Percentiles rank a stretch among this genome's conserved stretches.
Conservation (phyloP, 2,797 vertebrate genomes). For the Phrynocephalus forsythii region DNA sequence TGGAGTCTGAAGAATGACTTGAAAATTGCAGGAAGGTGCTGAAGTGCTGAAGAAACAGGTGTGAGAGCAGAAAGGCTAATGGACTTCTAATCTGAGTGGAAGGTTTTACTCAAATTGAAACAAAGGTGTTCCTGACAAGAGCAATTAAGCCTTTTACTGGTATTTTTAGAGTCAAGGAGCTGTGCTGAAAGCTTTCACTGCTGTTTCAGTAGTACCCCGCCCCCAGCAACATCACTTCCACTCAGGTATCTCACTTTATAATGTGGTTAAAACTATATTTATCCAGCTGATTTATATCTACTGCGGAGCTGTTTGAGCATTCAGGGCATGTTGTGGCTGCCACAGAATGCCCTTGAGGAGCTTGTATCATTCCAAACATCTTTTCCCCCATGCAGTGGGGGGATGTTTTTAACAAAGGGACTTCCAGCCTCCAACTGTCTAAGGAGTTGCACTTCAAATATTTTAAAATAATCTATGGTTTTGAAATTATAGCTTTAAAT, state of each 20-base stretch:
- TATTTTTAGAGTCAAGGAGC: slow-evolving; percentile 57
- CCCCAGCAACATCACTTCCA: slow-evolving; percentile 22
- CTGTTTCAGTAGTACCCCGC: slow-evolving; percentile 37
- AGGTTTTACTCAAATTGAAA: slow-evolving; percentile 66
- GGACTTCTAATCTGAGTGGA: slow-evolving; percentile 64
- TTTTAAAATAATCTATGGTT: not conserved
- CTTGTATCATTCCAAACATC: slow-evolving; percentile 20
- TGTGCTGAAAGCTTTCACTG: slow-evolving; percentile 47
- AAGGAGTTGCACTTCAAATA: not conserved
- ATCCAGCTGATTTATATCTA: slow-evolving; percentile 56
- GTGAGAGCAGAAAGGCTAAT: slow-evolving; percentile 61
- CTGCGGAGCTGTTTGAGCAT: slow-evolving; percentile 42
- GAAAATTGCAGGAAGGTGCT: not conserved
- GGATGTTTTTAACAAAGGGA: not conserved
- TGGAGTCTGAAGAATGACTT: slow-evolving; percentile 34
- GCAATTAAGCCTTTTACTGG: slow-evolving; percentile 61
- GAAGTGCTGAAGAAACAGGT: slow-evolving; percentile 38
- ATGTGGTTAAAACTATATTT: slow-evolving; percentile 51
- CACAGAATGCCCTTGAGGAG: slow-evolving; percentile 39
- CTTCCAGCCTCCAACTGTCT: not conserved
- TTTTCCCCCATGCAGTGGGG: not conserved
- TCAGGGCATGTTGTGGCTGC: slow-evolving; percentile 47
- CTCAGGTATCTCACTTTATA: slow-evolving; percentile 43
- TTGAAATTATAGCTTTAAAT: slow-evolving; percentile 12
- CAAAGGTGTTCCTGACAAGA: slow-evolving; percentile 71